A percentile compares a stretch with the other conserved stretches of the same genome.
Conservation (phyloP, 2,888 invertebrate species). For the Drosophila sordidapex region DNA sequence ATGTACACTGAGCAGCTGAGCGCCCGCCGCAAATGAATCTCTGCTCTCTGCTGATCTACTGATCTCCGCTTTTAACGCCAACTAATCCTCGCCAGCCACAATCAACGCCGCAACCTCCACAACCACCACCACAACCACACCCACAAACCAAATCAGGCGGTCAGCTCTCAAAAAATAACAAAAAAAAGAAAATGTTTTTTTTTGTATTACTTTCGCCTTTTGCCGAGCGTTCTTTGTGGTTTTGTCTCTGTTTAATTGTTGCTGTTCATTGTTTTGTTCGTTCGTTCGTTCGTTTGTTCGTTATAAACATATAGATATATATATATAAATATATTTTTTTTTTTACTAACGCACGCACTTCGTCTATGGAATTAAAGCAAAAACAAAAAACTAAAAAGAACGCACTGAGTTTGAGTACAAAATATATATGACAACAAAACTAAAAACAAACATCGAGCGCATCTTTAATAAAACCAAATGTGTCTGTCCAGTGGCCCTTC, state of each 20-base stretch:
- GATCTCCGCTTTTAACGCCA: slow-evolving; percentile 17
- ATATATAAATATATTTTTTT: background rate
- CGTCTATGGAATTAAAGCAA: slow-evolving; percentile 16
- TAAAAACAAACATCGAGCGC: slow-evolving; percentile 16
- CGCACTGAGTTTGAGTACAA: slow-evolving; percentile 58
- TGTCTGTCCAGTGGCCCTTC: slow-evolving; percentile 1
- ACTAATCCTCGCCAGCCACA: slow-evolving; percentile 23
- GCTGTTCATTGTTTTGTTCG: background rate
- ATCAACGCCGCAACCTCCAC: background rate
- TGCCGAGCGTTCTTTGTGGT: slow-evolving; percentile 10
- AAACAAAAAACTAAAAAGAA: slow-evolving; percentile 10
- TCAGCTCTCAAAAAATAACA: slow-evolving; percentile 6
- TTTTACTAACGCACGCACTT: slow-evolving; percentile 64
- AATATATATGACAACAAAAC: slow-evolving; percentile 14
- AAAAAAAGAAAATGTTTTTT: slow-evolving; percentile 2
- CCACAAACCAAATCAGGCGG: slow-evolving; percentile 24
- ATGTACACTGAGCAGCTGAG: slow-evolving; percentile 85
- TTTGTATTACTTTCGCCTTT: slow-evolving; percentile 14
- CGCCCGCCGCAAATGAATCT: slow-evolving; percentile 68
- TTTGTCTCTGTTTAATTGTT: background rate
- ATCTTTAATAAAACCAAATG: slow-evolving; percentile 15
- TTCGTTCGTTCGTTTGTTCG: slow-evolving; percentile 11
- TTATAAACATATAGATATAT: background rate
- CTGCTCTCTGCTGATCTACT: slow-evolving; percentile 7
- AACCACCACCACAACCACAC: slow-evolving; percentile 12